A percentile compares a stretch with the other conserved stretches of the same genome.
Evolutionary conservation across 2,888 invertebrate species (phyloP).

Genomic region (Drosophila falleni): DNA sequence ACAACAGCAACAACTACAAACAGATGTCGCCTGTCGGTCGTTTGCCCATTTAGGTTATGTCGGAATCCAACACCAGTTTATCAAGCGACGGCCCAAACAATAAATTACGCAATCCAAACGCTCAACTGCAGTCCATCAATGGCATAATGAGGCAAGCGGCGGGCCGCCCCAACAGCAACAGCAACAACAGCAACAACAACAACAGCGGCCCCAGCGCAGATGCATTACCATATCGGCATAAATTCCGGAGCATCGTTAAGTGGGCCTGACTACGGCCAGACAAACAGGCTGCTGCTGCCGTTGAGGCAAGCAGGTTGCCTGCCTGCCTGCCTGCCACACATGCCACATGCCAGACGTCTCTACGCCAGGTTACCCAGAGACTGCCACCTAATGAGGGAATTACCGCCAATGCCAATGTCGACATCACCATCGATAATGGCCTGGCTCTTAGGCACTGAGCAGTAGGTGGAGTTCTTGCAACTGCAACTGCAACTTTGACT

Average conservation of each 20-base stretch:
- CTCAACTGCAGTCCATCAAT: conserved; percentile 83
- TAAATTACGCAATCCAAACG: conserved; percentile 84
- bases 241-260: conserved; percentile 84
- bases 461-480: conserved; percentile 35
- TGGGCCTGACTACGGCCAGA: conserved; percentile 60
- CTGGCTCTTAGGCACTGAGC: conserved; percentile 17
- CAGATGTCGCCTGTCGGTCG: conserved; percentile 69
- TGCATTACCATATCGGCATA: conserved; percentile 84
- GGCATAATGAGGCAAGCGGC: conserved; percentile 77
- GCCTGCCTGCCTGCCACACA: conserved; percentile 35
- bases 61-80: conserved; percentile 78
- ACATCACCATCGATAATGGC: conserved; percentile 64
- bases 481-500: conserved; percentile 3
- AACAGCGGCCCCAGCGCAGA: conserved; percentile 55
- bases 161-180: conserved; percentile 50
- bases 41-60: conserved; percentile 74
- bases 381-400: conserved; percentile 83
- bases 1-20: conserved; percentile 38
- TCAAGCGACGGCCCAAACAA: conserved; percentile 81
- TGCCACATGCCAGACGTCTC: conserved; percentile 60
- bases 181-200: conserved; percentile 21
- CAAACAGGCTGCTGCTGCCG: conserved; percentile 58
- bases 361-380: conserved; percentile 47
- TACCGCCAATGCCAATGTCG: conserved; percentile 72
- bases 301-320: conserved; percentile 40